Evolutionary conservation across 1,140 invertebrate genomes (phyloP), one percentile per base, ranked within the genome.

Genomic region (Scaptodrosophila lebanonensis): DNA sequence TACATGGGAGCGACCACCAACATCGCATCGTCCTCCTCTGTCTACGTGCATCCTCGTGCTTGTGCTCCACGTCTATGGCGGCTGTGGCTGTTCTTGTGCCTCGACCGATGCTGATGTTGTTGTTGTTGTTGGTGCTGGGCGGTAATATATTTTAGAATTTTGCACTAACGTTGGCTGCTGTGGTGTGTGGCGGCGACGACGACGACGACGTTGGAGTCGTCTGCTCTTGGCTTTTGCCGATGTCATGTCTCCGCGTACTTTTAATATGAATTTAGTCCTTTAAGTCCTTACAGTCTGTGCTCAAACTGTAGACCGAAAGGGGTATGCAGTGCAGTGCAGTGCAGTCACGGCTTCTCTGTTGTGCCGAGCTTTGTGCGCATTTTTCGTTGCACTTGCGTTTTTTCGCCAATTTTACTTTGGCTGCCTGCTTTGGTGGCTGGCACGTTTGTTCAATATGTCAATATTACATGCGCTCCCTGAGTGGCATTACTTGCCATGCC

Each of bases 241-340:
- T 75, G 75, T 82, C 75, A 69, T 82, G 69, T 79, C 69, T 57
- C 75, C 69, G 61, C 75, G 69, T 66, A 73, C 75, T 79, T 79
- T 79, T 79, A 79, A 79, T 79, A 79, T 82, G 73, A 79, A 82
- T 79, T 79, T 82, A 79, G 73, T 79, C 69, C 75, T 82, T 79
- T 82, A 75, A 79, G 73, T 82, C 73, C 39, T 11, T 3, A 29
- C 36, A 40, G 29, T 12, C 56, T 66, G 54, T 56, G 43, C 18
- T 54, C 25, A 17, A 45, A 11, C 56, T 50, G 40, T 39, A n/a
- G 22, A 42, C 18, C 38, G 20, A 20, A 59, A 51, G 36, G 29
- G 11, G 42, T 25, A 36, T 16, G 3, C 11, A n/a, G n/a, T n/a
- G n/a, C 2, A 20, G 33, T 11, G 11, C 39, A 16, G 25, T 32